Base-by-base conservation (phyloP, 2,888 invertebrate genomes). In the Doris montereyensis region DNA sequence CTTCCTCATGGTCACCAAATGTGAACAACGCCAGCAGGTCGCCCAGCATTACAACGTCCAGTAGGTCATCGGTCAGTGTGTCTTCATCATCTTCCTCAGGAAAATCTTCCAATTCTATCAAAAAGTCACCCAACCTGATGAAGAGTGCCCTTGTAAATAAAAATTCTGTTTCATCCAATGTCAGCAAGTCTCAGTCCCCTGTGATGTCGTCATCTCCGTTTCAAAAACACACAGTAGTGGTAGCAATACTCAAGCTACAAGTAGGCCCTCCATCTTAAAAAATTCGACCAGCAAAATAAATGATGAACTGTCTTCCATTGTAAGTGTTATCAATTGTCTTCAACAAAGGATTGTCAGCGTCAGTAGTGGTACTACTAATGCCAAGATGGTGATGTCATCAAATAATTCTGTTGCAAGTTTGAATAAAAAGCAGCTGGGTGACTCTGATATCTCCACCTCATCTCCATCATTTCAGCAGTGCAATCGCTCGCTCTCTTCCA, bases 401-500 rank as follows among this genome's bases (percentile, higher is more conserved):
- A n/a, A n/a, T n/a, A n/a, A n/a, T n/a, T n/a, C n/a, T n/a, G n/a
- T n/a, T n/a, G n/a, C n/a, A n/a, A n/a, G n/a, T n/a, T n/a, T n/a
- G n/a, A n/a, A n/a, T n/a, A n/a, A n/a, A n/a, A n/a, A n/a, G n/a
- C n/a, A n/a, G n/a, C n/a, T n/a, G n/a, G n/a, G n/a, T n/a, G n/a
- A n/a, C n/a, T 60, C 78, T 0, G 78, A 68, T n/a, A 57, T 74
- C 35, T 74, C 73, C 17, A 52, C 67, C 34, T 52, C 41, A 35
- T 65, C 81, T 17, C 68, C 78, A 72, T 68, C 58, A 58, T 28
- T 30, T 24, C 77, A 67, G 57, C 77, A 79, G 70, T 70, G 81
- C n/a, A 74, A 78, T 52, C 76, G 76, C 60, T 41, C 35, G 65
- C 41, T 65, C 17, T 62, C 76, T 60, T 65, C 81, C 75, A 79